These are phyloP conservation scores for Tringa solitaria DNA, from an alignment of 2,113 vertebrate genomes.

Conservation along the genomic window DNA sequence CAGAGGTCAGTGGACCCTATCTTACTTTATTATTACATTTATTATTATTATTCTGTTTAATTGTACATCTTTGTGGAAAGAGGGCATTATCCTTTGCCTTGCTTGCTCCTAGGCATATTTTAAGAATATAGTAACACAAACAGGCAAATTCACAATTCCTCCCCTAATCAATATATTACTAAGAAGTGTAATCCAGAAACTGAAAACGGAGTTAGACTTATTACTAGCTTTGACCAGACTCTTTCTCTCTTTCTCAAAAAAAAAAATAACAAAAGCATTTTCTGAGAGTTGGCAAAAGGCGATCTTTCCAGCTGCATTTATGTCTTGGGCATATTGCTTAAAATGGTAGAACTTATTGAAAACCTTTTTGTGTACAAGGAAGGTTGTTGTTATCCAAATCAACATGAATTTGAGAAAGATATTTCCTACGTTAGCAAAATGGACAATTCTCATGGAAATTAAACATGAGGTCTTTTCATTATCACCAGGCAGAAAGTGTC, in stretches of 20 bases:
- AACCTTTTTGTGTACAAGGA: rapidly evolving
- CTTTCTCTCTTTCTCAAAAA: background rate
- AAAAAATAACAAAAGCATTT: background rate
- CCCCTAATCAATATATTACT: background rate
- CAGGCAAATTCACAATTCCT: background rate
- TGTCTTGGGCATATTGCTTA: background rate
- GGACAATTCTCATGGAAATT: background rate
- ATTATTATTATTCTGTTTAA: background rate
- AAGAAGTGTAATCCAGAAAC: background rate
- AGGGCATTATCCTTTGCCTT: background rate
- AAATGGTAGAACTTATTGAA: background rate
- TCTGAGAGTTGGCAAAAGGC: background rate
- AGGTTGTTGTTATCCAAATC: background rate
- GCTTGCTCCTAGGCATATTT: background rate
- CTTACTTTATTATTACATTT: background rate
- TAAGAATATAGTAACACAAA: background rate
- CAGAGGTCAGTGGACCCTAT: background rate
- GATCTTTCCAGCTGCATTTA: background rate
- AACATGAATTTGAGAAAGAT: background rate
- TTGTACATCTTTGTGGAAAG: background rate
- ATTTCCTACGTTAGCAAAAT: background rate
- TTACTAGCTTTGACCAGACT: background rate
- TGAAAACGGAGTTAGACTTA: background rate
- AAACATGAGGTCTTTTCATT: background rate
- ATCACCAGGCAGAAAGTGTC: background rate